Evolutionary conservation across 1,140 invertebrate species (phyloP).

Genomic region (Sminthurides bifidus): DNA sequence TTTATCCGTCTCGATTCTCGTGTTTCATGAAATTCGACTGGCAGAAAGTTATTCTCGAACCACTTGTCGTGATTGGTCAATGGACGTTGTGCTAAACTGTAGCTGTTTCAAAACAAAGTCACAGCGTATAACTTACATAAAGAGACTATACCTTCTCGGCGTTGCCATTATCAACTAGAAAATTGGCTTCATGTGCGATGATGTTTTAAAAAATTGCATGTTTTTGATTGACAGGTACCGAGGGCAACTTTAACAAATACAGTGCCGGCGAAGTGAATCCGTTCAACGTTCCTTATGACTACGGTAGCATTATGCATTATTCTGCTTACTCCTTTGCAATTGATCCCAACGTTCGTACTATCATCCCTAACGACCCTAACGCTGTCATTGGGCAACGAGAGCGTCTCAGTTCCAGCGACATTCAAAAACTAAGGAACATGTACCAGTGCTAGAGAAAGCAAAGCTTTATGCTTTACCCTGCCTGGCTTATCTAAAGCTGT

Average conservation of each 20-base stretch:
- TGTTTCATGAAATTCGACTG: background rate
- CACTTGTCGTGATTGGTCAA: background rate
- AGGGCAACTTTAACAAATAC: slow-evolving; percentile 36
- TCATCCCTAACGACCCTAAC: slow-evolving; percentile 13
- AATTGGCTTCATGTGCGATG: background rate
- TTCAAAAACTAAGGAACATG: slow-evolving; percentile 22
- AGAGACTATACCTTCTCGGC: background rate
- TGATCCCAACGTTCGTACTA: slow-evolving; percentile 13
- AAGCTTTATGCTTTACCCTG: too few species aligned
- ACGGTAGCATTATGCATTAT: slow-evolving; percentile 38
- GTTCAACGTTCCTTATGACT: slow-evolving; percentile 37
- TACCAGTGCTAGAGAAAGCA: slow-evolving; percentile 13
- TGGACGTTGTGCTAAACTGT: background rate
- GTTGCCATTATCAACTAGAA: background rate
- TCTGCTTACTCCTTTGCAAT: slow-evolving; percentile 18
- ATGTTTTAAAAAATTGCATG: background rate
- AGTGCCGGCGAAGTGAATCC: slow-evolving; percentile 23
- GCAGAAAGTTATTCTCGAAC: background rate
- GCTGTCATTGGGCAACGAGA: slow-evolving; percentile 17
- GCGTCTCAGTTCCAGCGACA: slow-evolving; percentile 15
- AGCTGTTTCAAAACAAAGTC: background rate
- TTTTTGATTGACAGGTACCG: background rate
- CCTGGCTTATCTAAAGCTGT: background rate
- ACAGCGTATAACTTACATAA: background rate
- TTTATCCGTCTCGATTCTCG: background rate